Base-by-base conservation (phyloP, 1,140 invertebrate species). In the Saccostrea glomerata region DNA sequence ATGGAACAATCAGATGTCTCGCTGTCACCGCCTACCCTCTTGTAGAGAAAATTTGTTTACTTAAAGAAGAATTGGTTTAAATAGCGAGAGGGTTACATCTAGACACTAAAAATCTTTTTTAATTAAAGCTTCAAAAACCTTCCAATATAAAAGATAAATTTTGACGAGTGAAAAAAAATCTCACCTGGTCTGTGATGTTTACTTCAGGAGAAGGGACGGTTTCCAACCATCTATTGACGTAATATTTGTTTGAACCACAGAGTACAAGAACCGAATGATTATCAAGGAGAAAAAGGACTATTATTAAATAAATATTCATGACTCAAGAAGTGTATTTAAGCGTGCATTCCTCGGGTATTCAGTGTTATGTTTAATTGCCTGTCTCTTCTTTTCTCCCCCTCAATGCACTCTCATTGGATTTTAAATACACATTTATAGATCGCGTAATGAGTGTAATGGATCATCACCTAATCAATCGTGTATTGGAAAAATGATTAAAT, bases 301-400 rank as follows among this genome's bases (percentile, higher is more conserved):
- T 36, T 36, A 30, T 17, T 30, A 36, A 77, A 77, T 36, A 36
- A 30, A 77, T 36, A 77, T 77, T 77, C 30, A 25, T 77, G 23
- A 77, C 70, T 77, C 70, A 77, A 30, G 70, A 73, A 25, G n/a
- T 30, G 11, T 30, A 25, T 73, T 63, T 63, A 63, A 66, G 60
- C 23, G 20, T 66, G 13, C 3, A 77, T 36, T 77, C 70, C 58
- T 20, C 2, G 17, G 17, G 25, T 36, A 36, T 77, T 77, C 25
- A 77, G 70, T 77, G 12, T 13, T 15, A 30, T 13, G 70, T 77
- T 77, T 77, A 36, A 77, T 77, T 25, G 12, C 70, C 30, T 30
- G 3, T 36, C 70, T 36, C 23, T 77, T 77, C 25, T 40, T 15
- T 30, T 30, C 15, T 66, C 6, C 60, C 7, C 70, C 25, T 77